Conservation (phyloP, 2,888 invertebrate species). For the Lapara coniferarum region DNA sequence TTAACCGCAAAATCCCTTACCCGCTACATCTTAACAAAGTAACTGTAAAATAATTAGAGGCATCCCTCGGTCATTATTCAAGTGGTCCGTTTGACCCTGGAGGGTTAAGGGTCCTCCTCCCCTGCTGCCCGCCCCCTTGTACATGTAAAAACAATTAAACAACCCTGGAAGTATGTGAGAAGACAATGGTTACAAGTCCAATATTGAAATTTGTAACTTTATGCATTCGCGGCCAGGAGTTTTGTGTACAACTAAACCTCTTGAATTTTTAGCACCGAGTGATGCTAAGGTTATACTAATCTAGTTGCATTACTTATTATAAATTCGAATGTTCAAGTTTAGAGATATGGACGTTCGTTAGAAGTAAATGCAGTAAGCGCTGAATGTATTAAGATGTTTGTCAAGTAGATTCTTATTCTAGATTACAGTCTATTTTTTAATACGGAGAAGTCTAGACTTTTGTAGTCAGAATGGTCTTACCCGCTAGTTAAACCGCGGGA, state of each 20-base stretch:
- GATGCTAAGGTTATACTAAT: too few species aligned
- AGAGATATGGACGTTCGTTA: too few species aligned
- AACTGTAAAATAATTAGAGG: slow-evolving; percentile 19
- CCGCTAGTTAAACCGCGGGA: too few species aligned
- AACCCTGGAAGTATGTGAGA: slow-evolving; percentile 36
- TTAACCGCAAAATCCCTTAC: neutral
- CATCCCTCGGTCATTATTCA: slow-evolving; percentile 20
- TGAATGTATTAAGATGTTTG: too few species aligned
- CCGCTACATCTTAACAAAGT: slow-evolving; percentile 14
- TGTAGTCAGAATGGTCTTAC: too few species aligned
- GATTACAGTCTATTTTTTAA: too few species aligned
- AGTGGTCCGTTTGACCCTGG: slow-evolving; percentile 12
- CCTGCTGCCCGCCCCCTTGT: neutral
- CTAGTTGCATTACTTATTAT: too few species aligned
- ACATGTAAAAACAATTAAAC: slow-evolving; percentile 37
- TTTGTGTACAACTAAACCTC: neutral
- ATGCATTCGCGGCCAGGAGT: slow-evolving; percentile 32
- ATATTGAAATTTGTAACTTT: slow-evolving; percentile 33
- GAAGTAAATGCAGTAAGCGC: too few species aligned
- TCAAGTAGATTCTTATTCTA: too few species aligned
- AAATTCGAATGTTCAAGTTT: too few species aligned
- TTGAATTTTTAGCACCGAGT: too few species aligned
- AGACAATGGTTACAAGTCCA: slow-evolving; percentile 36
- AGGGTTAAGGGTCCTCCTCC: neutral
- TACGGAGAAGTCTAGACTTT: too few species aligned